These are phyloP conservation scores for Bicyclus anynana DNA, from an alignment of 1,140 invertebrate species.

Conservation along the genomic window DNA sequence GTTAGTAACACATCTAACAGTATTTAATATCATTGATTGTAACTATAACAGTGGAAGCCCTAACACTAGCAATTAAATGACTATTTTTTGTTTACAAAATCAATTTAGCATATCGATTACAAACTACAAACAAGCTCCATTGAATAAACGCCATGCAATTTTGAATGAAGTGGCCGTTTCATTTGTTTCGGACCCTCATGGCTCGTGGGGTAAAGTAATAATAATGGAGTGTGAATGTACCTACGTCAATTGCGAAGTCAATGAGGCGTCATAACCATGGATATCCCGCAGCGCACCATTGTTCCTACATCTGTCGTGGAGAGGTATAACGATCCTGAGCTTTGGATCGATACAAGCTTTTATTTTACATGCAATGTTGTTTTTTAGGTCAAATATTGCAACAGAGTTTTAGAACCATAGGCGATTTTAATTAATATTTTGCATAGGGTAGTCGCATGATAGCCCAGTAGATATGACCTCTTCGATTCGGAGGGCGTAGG, in stretches of 20 bases:
- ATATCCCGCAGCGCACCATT: constrained; percentile 36
- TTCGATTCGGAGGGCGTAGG: too few species aligned
- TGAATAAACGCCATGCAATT: constrained; percentile 11
- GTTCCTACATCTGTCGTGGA: constrained; percentile 42
- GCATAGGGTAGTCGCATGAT: too few species aligned
- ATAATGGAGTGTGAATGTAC: constrained; percentile 32
- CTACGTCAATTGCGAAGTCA: constrained; percentile 33
- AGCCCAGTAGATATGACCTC: too few species aligned
- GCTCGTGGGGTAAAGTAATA: constrained; percentile 24
- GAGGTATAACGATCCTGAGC: background rate
- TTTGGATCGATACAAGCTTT: background rate
- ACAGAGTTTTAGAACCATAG: too few species aligned
- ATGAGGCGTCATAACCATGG: constrained; percentile 30
- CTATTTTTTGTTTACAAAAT: background rate
- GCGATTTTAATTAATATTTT: too few species aligned
- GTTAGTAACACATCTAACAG: too few species aligned
- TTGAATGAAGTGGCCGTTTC: constrained; percentile 28
- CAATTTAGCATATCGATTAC: constrained; percentile 12
- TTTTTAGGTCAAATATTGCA: too few species aligned
- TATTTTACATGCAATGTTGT: too few species aligned
- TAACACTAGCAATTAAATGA: background rate
- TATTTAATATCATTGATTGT: too few species aligned
- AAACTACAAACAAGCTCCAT: constrained; percentile 12
- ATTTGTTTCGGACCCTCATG: constrained; percentile 23
- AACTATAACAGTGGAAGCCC: background rate